Evolutionary conservation across 2,888 invertebrate genomes (phyloP).

Genomic region (Athalia cordata): DNA sequence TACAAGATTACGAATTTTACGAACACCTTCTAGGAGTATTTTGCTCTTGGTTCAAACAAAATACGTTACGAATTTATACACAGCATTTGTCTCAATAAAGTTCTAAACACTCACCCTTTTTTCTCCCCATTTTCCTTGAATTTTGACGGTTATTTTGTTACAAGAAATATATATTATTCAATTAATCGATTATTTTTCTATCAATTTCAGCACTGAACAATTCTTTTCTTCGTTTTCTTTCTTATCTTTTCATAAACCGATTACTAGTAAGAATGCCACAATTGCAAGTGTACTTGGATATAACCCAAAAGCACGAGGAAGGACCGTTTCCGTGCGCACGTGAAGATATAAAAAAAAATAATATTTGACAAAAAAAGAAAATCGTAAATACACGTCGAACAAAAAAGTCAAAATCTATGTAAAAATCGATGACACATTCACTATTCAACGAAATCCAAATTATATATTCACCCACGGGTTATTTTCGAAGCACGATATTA

Average conservation of each 20-base stretch:
- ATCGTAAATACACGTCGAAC: neutral
- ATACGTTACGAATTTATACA: slow-evolving; percentile 52
- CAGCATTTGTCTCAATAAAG: neutral
- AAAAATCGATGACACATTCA: no score
- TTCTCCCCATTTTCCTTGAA: slow-evolving; percentile 56
- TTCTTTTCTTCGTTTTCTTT: no score
- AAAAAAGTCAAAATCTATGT: neutral
- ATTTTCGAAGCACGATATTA: neutral
- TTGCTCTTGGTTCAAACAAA: slow-evolving; percentile 49
- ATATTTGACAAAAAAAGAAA: neutral
- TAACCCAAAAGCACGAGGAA: no score
- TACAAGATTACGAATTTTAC: slow-evolving; percentile 42
- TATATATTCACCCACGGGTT: slow-evolving; percentile 7
- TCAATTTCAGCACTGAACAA: neutral
- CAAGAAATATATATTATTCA: neutral
- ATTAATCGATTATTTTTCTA: neutral
- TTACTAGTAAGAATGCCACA: no score
- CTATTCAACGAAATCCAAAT: neutral
- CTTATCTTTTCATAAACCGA: no score
- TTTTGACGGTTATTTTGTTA: slow-evolving; percentile 26
- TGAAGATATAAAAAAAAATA: no score
- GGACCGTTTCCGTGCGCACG: no score
- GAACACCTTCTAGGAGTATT: neutral
- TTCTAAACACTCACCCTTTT: slow-evolving; percentile 56
- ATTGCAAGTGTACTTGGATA: no score